phyloP scores from a whole-genome alignment of 92 coral and sea anemone species.

The Chrysogorgia sp. region DNA sequence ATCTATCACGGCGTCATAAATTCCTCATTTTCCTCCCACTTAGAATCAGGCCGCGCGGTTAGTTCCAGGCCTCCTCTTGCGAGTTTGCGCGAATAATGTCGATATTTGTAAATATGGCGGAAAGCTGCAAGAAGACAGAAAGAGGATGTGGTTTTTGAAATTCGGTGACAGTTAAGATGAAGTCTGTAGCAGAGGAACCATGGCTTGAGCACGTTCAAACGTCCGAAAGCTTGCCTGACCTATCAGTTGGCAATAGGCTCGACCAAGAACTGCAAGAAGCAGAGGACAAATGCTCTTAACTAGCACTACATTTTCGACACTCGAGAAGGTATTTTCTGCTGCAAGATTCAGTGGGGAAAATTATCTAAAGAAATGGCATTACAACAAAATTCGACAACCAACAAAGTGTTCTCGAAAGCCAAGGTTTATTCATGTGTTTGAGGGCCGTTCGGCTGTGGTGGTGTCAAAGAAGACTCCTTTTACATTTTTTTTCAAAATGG shows the following conservation, averaged over 20 bases:
- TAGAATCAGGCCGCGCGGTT: not conserved
- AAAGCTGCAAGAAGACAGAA: not conserved
- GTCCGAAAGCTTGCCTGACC: not conserved
- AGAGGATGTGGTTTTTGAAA: slow-evolving; percentile 11
- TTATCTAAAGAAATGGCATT: slow-evolving; percentile 7
- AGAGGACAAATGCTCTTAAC: slow-evolving; percentile 3
- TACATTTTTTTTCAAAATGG: not conserved
- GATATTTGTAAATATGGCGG: not conserved
- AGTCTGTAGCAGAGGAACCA: not conserved
- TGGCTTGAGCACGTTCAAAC: not conserved
- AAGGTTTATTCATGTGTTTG: slow-evolving; percentile 1
- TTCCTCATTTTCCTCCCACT: not conserved
- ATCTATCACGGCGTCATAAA: slow-evolving; percentile 1
- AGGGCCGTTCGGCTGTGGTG: slow-evolving; percentile 6
- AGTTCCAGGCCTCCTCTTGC: not conserved
- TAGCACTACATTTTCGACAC: not conserved
- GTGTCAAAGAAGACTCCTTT: slow-evolving; percentile 10
- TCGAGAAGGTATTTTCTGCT: slow-evolving; percentile 3
- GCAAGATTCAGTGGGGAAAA: slow-evolving; percentile 6
- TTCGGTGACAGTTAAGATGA: slow-evolving; percentile 1
- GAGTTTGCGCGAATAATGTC: not conserved
- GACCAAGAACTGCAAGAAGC: slow-evolving; percentile 18
- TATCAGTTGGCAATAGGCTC: slow-evolving; percentile 5
- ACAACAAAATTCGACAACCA: not conserved
- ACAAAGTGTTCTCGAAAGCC: not conserved